phyloP scores from a whole-genome alignment of 2,888 invertebrate genomes.

The Metalampra italica region DNA sequence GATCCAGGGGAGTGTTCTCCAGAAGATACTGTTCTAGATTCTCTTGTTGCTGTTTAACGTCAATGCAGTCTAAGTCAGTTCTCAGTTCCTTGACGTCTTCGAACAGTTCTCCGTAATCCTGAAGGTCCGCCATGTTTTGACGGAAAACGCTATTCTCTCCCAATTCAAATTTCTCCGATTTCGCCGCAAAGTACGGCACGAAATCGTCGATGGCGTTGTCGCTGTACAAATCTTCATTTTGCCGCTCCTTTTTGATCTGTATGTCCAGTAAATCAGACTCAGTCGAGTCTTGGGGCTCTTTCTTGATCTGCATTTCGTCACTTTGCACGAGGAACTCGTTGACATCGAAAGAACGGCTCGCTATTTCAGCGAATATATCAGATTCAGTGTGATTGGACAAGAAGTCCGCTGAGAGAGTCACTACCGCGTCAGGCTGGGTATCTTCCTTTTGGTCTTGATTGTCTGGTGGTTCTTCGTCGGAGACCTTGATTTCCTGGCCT shows the following conservation, averaged over 20 bases:
- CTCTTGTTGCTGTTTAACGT: constrained; percentile 59
- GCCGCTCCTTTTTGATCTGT: constrained; percentile 53
- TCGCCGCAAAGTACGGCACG: constrained; percentile 60
- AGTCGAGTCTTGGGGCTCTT: constrained; percentile 37
- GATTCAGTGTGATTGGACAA: constrained; percentile 53
- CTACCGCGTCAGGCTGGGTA: constrained; percentile 48
- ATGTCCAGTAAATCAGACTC: constrained; percentile 34
- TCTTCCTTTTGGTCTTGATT: constrained; percentile 15
- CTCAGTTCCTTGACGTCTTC: constrained; percentile 57
- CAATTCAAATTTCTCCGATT: constrained; percentile 50
- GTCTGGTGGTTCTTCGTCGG: constrained; percentile 45
- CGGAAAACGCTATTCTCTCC: constrained; percentile 72
- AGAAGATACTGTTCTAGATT: constrained; percentile 63
- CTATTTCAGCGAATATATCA: constrained; percentile 64
- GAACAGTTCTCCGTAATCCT: constrained; percentile 70
- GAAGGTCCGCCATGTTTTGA: constrained; percentile 78
- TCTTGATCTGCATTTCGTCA: constrained; percentile 63
- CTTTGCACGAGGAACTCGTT: constrained; percentile 61
- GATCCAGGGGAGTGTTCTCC: constrained; percentile 65
- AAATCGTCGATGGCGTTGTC: constrained; percentile 69
- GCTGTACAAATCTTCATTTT: constrained; percentile 55
- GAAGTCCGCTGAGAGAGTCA: constrained; percentile 61
- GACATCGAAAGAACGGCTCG: constrained; percentile 64
- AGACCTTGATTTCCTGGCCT: constrained; percentile 65
- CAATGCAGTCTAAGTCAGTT: constrained; percentile 61